A percentile compares a stretch with the other conserved stretches of the same genome.
phyloP scores from a whole-genome alignment of 2,888 invertebrate genomes.

The Pyrochroa serraticornis region DNA sequence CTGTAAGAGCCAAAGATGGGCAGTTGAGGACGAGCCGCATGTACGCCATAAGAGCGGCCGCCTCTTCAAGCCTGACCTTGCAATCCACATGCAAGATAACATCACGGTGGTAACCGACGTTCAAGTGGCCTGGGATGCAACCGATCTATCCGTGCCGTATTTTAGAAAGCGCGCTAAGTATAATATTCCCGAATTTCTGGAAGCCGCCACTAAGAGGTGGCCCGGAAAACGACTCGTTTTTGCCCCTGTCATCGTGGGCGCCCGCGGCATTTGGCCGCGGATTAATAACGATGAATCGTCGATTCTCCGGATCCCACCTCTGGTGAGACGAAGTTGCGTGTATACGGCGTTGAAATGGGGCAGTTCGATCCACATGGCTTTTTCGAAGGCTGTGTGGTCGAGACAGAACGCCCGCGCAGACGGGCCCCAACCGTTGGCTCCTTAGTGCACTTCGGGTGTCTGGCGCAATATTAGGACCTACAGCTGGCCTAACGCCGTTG shows the following conservation, averaged over 20 bases:
- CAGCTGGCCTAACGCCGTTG: no score
- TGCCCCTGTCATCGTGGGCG: constrained; percentile 31
- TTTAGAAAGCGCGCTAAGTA: constrained; percentile 28
- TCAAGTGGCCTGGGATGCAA: constrained; percentile 1
- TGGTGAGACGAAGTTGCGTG: constrained; percentile 14
- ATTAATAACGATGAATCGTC: constrained; percentile 17
- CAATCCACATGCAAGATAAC: not conserved
- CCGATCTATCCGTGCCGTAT: not conserved
- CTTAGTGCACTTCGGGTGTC: no score
- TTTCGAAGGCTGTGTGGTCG: constrained; percentile 1
- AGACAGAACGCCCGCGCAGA: not conserved
- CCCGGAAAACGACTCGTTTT: constrained; percentile 19
- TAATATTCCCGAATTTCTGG: constrained; percentile 27
- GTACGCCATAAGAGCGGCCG: no score
- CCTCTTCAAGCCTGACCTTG: no score
- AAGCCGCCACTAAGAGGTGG: constrained; percentile 27
- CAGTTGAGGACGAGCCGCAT: constrained; percentile 46
- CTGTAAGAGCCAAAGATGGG: constrained; percentile 11
- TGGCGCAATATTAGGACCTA: no score
- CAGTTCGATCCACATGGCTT: not conserved
- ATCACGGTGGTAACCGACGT: not conserved
- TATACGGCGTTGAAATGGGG: constrained; percentile 19
- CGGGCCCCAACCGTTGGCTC: no score
- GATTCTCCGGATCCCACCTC: constrained; percentile 3
- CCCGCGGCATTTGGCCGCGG: constrained; percentile 37